phyloP scores from a whole-genome alignment of 2,888 invertebrate genomes.

The Heliconius aoede region DNA sequence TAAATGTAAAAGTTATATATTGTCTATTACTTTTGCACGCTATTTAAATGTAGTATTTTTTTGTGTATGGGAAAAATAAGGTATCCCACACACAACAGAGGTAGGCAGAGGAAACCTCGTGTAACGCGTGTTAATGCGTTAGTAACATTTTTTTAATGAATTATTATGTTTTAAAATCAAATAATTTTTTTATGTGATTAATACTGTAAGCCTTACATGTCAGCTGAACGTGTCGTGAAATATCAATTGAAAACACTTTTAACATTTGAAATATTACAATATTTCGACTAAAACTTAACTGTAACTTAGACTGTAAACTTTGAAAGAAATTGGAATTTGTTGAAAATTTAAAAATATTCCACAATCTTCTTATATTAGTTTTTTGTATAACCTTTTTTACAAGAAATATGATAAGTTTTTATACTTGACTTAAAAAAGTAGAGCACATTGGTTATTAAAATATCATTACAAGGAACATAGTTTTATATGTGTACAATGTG shows the following conservation, averaged over 20 bases:
- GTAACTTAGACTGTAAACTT: too few species aligned
- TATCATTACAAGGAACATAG: neutral
- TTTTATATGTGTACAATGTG: neutral
- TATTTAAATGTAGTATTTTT: neutral
- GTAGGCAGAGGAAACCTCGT: too few species aligned
- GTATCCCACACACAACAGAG: too few species aligned
- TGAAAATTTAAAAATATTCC: neutral
- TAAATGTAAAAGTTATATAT: neutral
- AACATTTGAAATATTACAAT: too few species aligned
- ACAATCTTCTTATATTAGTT: neutral
- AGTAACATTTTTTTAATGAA: too few species aligned
- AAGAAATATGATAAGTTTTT: neutral
- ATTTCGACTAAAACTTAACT: too few species aligned
- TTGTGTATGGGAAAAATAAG: too few species aligned
- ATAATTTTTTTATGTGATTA: neutral
- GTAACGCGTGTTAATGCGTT: too few species aligned
- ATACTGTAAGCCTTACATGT: neutral
- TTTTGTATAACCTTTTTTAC: too few species aligned
- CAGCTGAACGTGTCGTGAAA: neutral
- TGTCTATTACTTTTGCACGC: neutral
- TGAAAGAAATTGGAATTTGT: neutral
- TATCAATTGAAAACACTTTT: neutral
- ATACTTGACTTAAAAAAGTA: neutral
- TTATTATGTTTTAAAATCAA: neutral
- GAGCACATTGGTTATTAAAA: neutral